Evolutionary conservation across 2,797 vertebrate genomes (phyloP), one percentile per base, ranked within the genome.

Genomic region (Pipistrellus pygmaeus): DNA sequence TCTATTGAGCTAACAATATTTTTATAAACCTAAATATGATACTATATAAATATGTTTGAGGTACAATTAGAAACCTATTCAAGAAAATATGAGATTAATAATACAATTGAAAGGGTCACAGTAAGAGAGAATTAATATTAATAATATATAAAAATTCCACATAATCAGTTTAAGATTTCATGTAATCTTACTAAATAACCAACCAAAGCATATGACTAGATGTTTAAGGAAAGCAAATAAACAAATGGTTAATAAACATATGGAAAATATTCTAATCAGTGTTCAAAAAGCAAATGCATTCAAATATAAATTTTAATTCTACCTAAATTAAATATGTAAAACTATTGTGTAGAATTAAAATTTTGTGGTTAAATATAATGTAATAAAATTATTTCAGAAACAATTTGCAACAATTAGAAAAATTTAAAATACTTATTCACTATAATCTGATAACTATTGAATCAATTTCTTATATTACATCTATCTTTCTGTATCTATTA

Each of bases 11-110:
- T 90, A 90, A 85, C 48, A 77, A 69, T 20, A 51, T 68, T 46
- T 93, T 94, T 75, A 69, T 57, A 14, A 82, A 64, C 25, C 46
- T 55, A 90, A 75, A 84, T 62, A 53, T 82, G 13, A 64, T 85
- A 92, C 27, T 81, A 35, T 84, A 88, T 88, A 94, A 93, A 75
- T 76, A 80, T 18, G 73, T 80, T 73, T 85, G 25, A 81, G 17
- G 64, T 81, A 46, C 4, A 93, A 68, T 68, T 60, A 60, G 27
- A 62, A 62, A 30, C 27, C 60, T 62, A 62, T 30, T 30, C 60
- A 30, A 89, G 72, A 91, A 82, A 76, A 55, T 78, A 53, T 8
- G 82, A 77, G 69, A 10, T 69, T 13, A 78, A 76, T 44, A 80
- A 55, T 46, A n/a, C 0, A 73, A 62, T 82, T 87, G 14, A 55